A percentile compares a stretch with the other conserved stretches of the same genome.
Conservation (phyloP, 2,888 invertebrate species). For the Stenoptilia bipunctidactyla region DNA sequence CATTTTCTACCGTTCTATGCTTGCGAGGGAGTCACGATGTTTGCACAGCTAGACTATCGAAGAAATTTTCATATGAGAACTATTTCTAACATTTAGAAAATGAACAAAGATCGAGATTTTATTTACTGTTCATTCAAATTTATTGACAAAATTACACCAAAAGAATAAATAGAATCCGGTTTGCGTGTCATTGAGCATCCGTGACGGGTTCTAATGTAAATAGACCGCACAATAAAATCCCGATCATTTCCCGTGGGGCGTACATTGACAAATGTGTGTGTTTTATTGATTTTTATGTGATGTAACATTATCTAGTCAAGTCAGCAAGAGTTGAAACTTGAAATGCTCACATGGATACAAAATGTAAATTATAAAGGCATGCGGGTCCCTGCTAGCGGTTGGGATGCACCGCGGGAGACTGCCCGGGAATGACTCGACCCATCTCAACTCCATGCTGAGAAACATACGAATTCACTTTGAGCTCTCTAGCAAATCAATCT, state of each 20-base stretch:
- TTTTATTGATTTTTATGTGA: constrained; percentile 40
- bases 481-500: constrained; percentile 52
- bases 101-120: too few relatives aligned
- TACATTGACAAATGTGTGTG: constrained; percentile 32
- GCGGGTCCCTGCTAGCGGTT: constrained; percentile 33
- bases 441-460: constrained; percentile 57
- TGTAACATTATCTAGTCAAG: constrained; percentile 31
- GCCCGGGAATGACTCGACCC: constrained; percentile 38
- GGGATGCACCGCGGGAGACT: constrained; percentile 41
- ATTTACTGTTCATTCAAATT: too few relatives aligned
- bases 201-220: constrained; percentile 25
- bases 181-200: too few relatives aligned
- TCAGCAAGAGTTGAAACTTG: not conserved
- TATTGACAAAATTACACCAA: too few relatives aligned
- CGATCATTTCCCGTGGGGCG: constrained; percentile 24
- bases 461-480: constrained; percentile 62
- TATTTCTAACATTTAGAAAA: too few relatives aligned
- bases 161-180: too few relatives aligned
- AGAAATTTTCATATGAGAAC: too few relatives aligned
- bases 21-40: constrained; percentile 46
- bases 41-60: constrained; percentile 29
- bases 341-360: constrained; percentile 36
- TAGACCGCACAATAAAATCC: constrained; percentile 26
- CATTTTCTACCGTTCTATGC: constrained; percentile 54
- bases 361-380: constrained; percentile 55